These are phyloP conservation scores for Chloroceryle inda DNA, from an alignment of 2,797 vertebrate genomes.

Conservation along the genomic window DNA sequence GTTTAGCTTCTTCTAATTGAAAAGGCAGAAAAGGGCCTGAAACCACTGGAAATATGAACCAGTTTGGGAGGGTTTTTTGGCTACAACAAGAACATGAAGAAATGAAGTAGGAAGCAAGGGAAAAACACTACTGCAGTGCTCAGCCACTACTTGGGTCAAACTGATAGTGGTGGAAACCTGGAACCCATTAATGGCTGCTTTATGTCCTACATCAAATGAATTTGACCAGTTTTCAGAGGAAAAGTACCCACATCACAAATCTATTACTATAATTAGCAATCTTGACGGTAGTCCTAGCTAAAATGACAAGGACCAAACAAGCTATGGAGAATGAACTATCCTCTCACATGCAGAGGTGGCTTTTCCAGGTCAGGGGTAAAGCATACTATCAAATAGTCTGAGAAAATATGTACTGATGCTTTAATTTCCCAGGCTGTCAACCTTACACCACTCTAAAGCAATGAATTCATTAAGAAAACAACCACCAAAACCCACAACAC, in stretches of 20 bases:
- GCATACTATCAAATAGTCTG: not conserved
- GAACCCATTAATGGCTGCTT: not conserved
- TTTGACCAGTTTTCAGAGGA: constrained; percentile 20
- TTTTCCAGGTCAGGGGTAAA: constrained; percentile 22
- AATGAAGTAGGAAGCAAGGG: not conserved
- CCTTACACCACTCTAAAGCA: not conserved
- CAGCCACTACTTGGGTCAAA: not conserved
- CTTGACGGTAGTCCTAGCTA: constrained; percentile 5
- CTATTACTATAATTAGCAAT: constrained; percentile 26
- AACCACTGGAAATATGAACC: not conserved
- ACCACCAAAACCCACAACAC: not conserved
- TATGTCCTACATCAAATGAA: not conserved
- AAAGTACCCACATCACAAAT: not conserved
- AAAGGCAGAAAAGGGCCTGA: not conserved
- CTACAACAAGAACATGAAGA: not conserved
- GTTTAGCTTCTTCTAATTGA: not conserved
- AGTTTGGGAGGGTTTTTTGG: not conserved
- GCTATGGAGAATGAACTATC: constrained; percentile 17
- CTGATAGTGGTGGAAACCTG: not conserved
- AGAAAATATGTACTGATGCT: constrained; percentile 4
- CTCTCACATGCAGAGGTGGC: not conserved
- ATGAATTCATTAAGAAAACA: not conserved
- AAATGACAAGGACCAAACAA: constrained; percentile 40
- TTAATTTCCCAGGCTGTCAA: not conserved
- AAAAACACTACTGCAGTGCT: not conserved